Evolutionary conservation across 2,113 vertebrate genomes (phyloP).

Genomic region (Vombatus ursinus): DNA sequence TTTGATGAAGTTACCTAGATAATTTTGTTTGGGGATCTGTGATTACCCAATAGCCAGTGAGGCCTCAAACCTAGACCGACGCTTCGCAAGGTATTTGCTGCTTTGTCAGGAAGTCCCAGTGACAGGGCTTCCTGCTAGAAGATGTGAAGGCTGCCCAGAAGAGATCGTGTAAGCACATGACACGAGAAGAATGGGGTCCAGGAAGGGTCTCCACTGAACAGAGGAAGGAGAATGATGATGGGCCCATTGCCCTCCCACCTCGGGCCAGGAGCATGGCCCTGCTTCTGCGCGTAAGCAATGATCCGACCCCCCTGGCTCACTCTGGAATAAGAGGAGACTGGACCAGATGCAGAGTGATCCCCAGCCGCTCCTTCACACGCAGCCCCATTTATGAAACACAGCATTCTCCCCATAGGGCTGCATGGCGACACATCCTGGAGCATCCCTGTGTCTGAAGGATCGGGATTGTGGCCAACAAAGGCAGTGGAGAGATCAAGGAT

Average conservation of each 20-base stretch:
- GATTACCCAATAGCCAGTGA: neutral
- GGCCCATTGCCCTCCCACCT: neutral
- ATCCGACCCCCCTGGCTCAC: neutral
- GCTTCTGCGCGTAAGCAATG: neutral
- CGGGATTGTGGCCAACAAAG: too few relatives aligned
- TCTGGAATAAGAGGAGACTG: neutral
- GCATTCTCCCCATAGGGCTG: neutral
- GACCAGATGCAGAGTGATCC: too few relatives aligned
- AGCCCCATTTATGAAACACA: neutral
- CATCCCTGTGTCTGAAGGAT: neutral
- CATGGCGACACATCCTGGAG: neutral
- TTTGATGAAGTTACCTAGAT: neutral
- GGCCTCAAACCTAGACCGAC: neutral
- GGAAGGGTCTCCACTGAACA: neutral
- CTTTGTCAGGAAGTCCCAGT: neutral
- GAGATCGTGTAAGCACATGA: rapidly evolving
- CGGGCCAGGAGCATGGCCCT: neutral
- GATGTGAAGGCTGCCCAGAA: too few relatives aligned
- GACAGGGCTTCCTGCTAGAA: neutral
- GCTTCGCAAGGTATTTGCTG: neutral
- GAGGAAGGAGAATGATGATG: neutral
- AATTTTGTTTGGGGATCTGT: neutral
- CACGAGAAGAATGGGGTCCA: rapidly evolving
- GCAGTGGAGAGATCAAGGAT: too few relatives aligned
- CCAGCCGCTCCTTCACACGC: too few relatives aligned